A percentile compares a stretch with the other conserved stretches of the same genome.
phyloP scores from a whole-genome alignment of 2,888 invertebrate species.

The Syritta pipiens region DNA sequence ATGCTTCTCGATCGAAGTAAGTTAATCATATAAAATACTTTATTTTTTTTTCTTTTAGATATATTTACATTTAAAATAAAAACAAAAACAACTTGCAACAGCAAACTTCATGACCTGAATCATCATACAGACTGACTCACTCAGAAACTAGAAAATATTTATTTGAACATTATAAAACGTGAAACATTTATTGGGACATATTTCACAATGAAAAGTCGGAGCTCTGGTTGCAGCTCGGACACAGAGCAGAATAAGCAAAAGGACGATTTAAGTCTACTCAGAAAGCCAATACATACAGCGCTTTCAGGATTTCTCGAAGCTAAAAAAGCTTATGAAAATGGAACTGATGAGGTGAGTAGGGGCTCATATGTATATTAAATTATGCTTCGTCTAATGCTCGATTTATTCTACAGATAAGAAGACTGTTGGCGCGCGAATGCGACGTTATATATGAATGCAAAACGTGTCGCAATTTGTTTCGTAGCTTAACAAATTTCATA shows the following conservation, averaged over 20 bases:
- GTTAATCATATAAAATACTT: background rate
- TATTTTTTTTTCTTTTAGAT: slow-evolving; percentile 22
- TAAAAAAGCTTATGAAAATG: slow-evolving; percentile 86
- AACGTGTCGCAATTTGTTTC: slow-evolving; percentile 90
- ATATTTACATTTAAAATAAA: slow-evolving; percentile 4
- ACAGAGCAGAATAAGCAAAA: slow-evolving; percentile 78
- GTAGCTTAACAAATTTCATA: slow-evolving; percentile 92
- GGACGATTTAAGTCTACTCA: slow-evolving; percentile 81
- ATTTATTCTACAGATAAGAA: slow-evolving; percentile 87
- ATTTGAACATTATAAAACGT: slow-evolving; percentile 1
- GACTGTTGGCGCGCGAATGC: slow-evolving; percentile 89
- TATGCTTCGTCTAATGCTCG: no score
- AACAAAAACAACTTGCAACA: background rate
- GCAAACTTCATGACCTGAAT: slow-evolving; percentile 26
- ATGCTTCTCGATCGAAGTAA: slow-evolving; percentile 3
- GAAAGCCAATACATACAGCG: slow-evolving; percentile 85
- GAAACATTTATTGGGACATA: background rate
- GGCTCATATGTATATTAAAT: slow-evolving; percentile 10
- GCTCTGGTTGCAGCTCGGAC: slow-evolving; percentile 74
- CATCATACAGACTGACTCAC: slow-evolving; percentile 19
- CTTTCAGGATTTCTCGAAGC: slow-evolving; percentile 86
- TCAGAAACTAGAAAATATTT: slow-evolving; percentile 32
- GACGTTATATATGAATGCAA: slow-evolving; percentile 94
- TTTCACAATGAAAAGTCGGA: slow-evolving; percentile 70
- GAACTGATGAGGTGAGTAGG: slow-evolving; percentile 85